Base-by-base conservation (phyloP, 2,888 invertebrate genomes). In the Xestia ashworthii region DNA sequence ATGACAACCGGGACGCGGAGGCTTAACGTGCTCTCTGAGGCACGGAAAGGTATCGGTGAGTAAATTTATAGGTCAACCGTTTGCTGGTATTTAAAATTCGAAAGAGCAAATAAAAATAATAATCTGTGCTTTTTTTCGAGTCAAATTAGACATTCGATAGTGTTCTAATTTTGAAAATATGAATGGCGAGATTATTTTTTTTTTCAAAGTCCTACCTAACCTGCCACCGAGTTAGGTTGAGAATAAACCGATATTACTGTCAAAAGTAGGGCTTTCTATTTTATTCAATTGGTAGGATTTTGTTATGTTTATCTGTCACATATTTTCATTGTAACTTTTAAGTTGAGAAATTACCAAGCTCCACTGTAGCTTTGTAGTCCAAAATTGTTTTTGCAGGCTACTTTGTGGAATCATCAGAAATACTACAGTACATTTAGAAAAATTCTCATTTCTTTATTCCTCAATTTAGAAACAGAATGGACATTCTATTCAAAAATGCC, bases 91-190 rank as follows among this genome's bases (percentile, higher is more conserved):
- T 83, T 85, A 76, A 83, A 85, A 74, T 65, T 76, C 58, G 41
- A 76, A 85, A 85, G 83, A 83, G 85, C 83, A 41, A 55, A 71
- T 64, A 71, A 71, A 81, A 85, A 81, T 74, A 85, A 58, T 25
- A 71, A 16, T 44, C 38, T 38, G 19, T 38, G 25, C 19, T 62
- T 71, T 74, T 50, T 83, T 80, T 68, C 16, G 5, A 78, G 12
- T n/a, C 5, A 46, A 44, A 62, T 84, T 58, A 32, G 8, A 3
- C 4, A 41, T 38, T 66, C 58, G 32, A 19, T 73, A 25, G 5
- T 32, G 32, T 32, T 32, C 32, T 32, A 32, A n/a, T 32, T 32
- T 38, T 19, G 9, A 19, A 25, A 1, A 4, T 8, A 16, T 12
- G 22, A 46, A 46, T 38, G 32, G 5, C 0, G 38, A n/a, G 32